phyloP scores from a whole-genome alignment of 2,888 invertebrate species.

The Noctua fimbriata region DNA sequence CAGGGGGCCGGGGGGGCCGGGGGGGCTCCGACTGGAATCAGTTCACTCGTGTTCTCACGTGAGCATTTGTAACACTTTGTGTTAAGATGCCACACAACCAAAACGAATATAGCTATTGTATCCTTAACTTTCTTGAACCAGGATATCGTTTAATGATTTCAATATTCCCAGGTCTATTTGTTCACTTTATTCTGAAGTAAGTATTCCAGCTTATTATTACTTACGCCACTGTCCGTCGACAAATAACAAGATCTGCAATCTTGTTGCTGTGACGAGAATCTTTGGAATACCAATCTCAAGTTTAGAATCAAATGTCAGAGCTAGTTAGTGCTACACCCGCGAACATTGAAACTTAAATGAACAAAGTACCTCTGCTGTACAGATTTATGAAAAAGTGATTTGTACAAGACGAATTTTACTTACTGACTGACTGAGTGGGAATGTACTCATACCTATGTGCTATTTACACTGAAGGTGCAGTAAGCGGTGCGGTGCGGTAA shows the following conservation, averaged over 20 bases:
- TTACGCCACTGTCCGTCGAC: not conserved
- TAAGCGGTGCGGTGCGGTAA: too few relatives aligned
- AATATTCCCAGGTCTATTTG: not conserved
- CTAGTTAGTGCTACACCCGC: not conserved
- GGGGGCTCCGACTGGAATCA: not conserved
- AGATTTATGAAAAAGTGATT: not conserved
- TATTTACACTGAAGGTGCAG: too few relatives aligned
- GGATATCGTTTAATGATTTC: not conserved
- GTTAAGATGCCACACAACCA: not conserved
- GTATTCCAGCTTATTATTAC: not conserved
- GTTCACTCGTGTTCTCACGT: not conserved
- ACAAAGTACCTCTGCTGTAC: not conserved
- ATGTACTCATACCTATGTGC: not conserved
- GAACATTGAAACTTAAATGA: not conserved
- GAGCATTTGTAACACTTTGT: not conserved
- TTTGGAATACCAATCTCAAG: constrained; percentile 9
- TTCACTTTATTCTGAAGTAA: not conserved
- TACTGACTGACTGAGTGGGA: not conserved
- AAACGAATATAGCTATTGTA: not conserved
- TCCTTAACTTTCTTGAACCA: not conserved
- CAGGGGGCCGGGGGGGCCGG: too few relatives aligned
- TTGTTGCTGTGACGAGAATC: not conserved
- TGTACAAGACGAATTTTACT: too few relatives aligned
- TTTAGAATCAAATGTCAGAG: constrained; percentile 6
- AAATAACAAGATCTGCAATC: not conserved